Base-by-base conservation (phyloP, 2,888 invertebrate genomes). In the Philereme transversata region DNA sequence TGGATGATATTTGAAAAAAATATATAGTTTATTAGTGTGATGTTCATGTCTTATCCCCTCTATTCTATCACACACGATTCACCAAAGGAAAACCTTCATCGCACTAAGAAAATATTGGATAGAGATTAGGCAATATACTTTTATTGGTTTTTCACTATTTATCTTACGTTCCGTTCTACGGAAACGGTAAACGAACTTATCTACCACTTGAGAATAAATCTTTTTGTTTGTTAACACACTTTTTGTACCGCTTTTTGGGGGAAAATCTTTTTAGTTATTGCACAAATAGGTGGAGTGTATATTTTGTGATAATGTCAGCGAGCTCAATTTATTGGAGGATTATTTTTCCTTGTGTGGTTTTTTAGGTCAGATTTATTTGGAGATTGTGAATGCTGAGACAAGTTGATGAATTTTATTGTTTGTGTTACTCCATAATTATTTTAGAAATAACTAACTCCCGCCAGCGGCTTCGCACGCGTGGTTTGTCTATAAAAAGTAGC, bases 61-160 rank as follows among this genome's bases (percentile, higher is more conserved):
- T 59, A 73, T 40, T 22, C 70, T 64, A 49, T 40, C 65, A 44
- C 49, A 51, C 38, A 54, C 67, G 46, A 57, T 65, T 62, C 64
- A 70, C 71, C 72, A 81, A 83, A 86, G 88, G 88, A 88, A 91
- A 90, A 83, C 79, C 82, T 81, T 78, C 83, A 83, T 85, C 84
- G 88, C 82, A 88, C 83, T 88, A 88, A 90, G 88, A 90, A 90
- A 91, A 91, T 91, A 90, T 90, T 89, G 88, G 87, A 82, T 87
- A 89, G 89, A 90, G 90, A 91, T 91, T 90, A 91, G 90, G 88
- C 88, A 84, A 90, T 91, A 88, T 84, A 90, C 84, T 90, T 91
- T 90, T 91, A 90, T 90, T 90, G 90, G 82, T 85, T 87, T 86
- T 81, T 84, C 86, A 86, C 88, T 86, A 84, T 90, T 90, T 90